Percentiles rank a stretch among this genome's conserved stretches.
Evolutionary conservation across 1,140 invertebrate genomes (phyloP).

Genomic region (Chlorops oryzae): DNA sequence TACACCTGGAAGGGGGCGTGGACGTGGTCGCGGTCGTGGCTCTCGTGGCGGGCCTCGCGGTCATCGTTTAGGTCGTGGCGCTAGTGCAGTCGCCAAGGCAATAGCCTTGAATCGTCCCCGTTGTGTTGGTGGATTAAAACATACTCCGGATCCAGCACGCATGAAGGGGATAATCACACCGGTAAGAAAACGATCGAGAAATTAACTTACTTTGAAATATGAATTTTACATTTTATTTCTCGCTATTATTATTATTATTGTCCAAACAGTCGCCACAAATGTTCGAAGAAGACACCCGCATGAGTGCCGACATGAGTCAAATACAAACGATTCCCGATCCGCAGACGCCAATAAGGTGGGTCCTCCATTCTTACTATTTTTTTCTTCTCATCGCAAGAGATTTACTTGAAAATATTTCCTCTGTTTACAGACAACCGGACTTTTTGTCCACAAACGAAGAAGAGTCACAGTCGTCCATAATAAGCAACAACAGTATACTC

Average conservation of each 20-base stretch:
- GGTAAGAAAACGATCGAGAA: conserved; percentile 24
- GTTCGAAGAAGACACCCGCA: conserved; percentile 80
- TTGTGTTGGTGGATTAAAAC: conserved; percentile 40
- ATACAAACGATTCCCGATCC: conserved; percentile 47
- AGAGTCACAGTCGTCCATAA: conserved; percentile 69
- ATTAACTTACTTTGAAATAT: too few relatives aligned
- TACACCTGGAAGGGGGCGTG: conserved; percentile 13
- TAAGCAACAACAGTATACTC: conserved; percentile 53
- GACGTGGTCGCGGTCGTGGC: conserved; percentile 24
- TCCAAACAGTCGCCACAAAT: conserved; percentile 51
- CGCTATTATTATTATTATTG: background rate
- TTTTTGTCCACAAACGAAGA: conserved; percentile 64
- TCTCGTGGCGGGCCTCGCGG: conserved; percentile 19
- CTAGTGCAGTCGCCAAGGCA: conserved; percentile 39
- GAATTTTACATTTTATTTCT: conserved; percentile 1
- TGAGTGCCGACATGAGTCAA: conserved; percentile 69
- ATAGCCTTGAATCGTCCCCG: conserved; percentile 38
- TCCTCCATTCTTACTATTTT: conserved; percentile 23
- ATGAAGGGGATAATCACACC: conserved; percentile 43
- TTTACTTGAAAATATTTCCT: conserved; percentile 47
- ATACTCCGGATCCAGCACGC: conserved; percentile 39
- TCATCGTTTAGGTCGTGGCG: conserved; percentile 37
- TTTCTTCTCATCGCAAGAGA: conserved; percentile 22
- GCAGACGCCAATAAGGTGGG: conserved; percentile 35
- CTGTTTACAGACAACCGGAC: conserved; percentile 44